These are phyloP conservation scores for Phymorhynchus buccinoides DNA, from an alignment of 1,140 invertebrate genomes.

Conservation along the genomic window DNA sequence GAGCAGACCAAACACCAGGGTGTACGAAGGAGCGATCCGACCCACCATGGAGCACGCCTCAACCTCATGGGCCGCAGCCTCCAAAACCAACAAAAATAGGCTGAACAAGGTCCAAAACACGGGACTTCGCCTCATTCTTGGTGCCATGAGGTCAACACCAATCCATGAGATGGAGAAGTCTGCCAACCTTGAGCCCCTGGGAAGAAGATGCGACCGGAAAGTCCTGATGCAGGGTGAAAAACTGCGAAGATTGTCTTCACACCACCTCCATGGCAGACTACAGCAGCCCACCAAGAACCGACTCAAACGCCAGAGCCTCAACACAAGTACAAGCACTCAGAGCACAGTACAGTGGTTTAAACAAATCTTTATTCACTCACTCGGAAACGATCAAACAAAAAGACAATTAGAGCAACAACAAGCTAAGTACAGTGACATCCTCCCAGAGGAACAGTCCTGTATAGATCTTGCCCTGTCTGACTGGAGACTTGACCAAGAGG, in stretches of 20 bases:
- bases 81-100: conserved; percentile 27
- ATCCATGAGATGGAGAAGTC: background rate
- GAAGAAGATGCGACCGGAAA: background rate
- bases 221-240: conserved; percentile 11
- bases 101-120: conserved; percentile 36
- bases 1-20: background rate
- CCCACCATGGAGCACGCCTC: conserved; percentile 35
- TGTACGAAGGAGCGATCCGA: conserved; percentile 30
- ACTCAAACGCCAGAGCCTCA: conserved; percentile 34
- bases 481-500: conserved; percentile 6
- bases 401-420: no score
- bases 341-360: background rate
- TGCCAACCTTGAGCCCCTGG: conserved; percentile 1
- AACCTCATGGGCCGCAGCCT: conserved; percentile 29
- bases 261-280: conserved; percentile 21
- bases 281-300: conserved; percentile 29
- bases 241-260: conserved; percentile 28
- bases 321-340: conserved; percentile 25
- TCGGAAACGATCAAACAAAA: no score
- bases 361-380: no score
- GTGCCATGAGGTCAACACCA: conserved; percentile 24
- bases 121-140: conserved; percentile 18
- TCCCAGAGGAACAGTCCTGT: background rate
- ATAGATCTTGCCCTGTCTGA: background rate
- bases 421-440: no score